Evolutionary conservation across 1,140 invertebrate species (phyloP).

Genomic region (Oryctes rhinoceros): DNA sequence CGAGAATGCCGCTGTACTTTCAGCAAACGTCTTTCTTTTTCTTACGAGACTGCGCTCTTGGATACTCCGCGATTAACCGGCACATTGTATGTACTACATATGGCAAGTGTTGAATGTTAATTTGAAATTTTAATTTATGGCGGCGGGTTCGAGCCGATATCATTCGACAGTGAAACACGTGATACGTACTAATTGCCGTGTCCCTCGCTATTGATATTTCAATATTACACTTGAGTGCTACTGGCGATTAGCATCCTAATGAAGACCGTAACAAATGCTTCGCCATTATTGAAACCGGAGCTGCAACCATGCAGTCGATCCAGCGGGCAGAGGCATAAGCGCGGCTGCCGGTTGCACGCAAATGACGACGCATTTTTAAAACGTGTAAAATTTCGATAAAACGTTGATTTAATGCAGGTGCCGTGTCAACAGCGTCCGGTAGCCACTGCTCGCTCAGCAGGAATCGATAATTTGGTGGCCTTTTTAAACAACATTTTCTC

Average conservation of each 20-base stretch:
- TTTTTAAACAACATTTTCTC: background rate
- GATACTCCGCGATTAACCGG: no score
- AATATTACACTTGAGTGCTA: slow-evolving; percentile 42
- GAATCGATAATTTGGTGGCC: no score
- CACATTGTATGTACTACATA: no score
- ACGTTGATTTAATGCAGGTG: background rate
- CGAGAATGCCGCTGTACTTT: no score
- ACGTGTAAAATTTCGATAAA: slow-evolving; percentile 15
- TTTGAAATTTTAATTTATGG: slow-evolving; percentile 40
- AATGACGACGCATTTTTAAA: slow-evolving; percentile 8
- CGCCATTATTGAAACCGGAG: slow-evolving; percentile 39
- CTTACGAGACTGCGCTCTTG: background rate
- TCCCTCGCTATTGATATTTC: slow-evolving; percentile 42
- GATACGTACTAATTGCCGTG: slow-evolving; percentile 40
- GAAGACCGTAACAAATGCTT: slow-evolving; percentile 40
- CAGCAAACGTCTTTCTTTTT: background rate
- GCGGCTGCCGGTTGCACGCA: background rate
- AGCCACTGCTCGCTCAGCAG: background rate
- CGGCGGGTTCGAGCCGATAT: background rate
- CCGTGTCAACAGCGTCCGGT: no score
- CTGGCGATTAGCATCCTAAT: slow-evolving; percentile 42
- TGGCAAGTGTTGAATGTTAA: slow-evolving; percentile 11
- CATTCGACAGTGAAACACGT: slow-evolving; percentile 11
- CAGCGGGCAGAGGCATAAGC: no score
- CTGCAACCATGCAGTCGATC: background rate